These are phyloP conservation scores for Cephonodes hylas DNA, from an alignment of 2,888 invertebrate species.

Conservation along the genomic window DNA sequence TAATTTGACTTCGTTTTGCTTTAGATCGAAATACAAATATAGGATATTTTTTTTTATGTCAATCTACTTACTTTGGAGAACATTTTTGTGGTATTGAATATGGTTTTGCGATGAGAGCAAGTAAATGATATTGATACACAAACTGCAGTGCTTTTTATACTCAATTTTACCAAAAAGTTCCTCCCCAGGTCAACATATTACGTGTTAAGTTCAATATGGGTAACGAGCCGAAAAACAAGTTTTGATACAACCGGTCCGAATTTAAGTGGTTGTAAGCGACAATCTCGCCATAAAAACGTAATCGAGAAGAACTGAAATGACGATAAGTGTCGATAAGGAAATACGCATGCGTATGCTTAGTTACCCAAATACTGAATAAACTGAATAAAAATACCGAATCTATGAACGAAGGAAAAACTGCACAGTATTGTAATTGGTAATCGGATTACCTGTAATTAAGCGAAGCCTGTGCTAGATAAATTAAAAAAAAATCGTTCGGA, in stretches of 20 bases:
- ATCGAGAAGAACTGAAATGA: not conserved
- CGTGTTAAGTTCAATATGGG: constrained; percentile 16
- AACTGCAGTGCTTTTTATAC: constrained; percentile 48
- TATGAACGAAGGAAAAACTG: too few species aligned
- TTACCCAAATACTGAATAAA: too few species aligned
- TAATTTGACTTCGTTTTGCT: too few species aligned
- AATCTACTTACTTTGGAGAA: constrained; percentile 49
- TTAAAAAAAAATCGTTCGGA: too few species aligned
- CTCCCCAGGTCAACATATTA: constrained; percentile 31
- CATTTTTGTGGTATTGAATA: constrained; percentile 40
- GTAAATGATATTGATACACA: constrained; percentile 45
- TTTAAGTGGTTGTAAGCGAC: not conserved
- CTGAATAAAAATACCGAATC: too few species aligned
- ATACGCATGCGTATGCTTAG: too few species aligned
- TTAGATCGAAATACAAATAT: too few species aligned
- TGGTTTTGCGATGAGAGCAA: constrained; percentile 34
- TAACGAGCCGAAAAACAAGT: not conserved
- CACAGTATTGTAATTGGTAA: too few species aligned
- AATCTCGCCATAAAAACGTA: not conserved
- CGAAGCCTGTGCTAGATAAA: too few species aligned
- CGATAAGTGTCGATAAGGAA: too few species aligned
- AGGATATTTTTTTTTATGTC: not conserved
- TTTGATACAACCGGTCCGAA: not conserved
- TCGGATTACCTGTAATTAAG: too few species aligned
- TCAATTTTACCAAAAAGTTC: constrained; percentile 27